Conservation (phyloP, 2,113 vertebrate genomes). For the Saccopteryx leptura region DNA sequence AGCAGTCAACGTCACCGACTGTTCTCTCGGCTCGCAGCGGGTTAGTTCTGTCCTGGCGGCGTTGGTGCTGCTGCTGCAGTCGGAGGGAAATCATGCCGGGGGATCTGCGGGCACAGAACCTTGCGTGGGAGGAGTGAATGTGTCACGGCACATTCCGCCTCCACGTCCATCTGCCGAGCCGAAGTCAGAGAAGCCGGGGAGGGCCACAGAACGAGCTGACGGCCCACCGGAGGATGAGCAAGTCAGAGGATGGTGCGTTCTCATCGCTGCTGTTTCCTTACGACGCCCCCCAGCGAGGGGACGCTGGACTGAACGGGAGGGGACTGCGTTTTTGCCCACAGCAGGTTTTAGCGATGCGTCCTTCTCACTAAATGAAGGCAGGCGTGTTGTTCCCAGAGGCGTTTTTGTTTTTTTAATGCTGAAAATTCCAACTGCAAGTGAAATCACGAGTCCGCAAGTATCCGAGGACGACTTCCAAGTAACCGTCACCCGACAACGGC, state of each 20-base stretch:
- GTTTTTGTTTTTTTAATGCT: background rate
- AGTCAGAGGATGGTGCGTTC: background rate
- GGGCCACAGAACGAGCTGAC: conserved; percentile 40
- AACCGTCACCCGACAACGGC: background rate
- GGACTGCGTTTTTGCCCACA: background rate
- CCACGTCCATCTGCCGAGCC: conserved; percentile 76
- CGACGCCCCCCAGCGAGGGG: background rate
- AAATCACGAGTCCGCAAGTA: background rate
- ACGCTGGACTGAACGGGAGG: background rate
- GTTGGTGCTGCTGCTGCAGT: conserved; percentile 10
- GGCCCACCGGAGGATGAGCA: conserved; percentile 15
- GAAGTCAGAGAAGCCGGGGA: conserved; percentile 50
- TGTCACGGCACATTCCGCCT: conserved; percentile 65
- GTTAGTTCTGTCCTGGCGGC: background rate
- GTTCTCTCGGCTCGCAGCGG: background rate
- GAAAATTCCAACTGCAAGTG: background rate
- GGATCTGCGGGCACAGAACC: conserved; percentile 55
- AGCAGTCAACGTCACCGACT: background rate
- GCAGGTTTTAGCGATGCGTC: background rate
- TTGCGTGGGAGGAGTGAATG: conserved; percentile 74
- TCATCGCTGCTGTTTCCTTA: background rate
- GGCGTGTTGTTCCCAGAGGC: background rate
- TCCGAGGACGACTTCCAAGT: background rate
- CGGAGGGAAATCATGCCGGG: conserved; percentile 16
- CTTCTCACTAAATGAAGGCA: background rate